Conservation (phyloP, 2,113 vertebrate species). For the Hystrix cristata region DNA sequence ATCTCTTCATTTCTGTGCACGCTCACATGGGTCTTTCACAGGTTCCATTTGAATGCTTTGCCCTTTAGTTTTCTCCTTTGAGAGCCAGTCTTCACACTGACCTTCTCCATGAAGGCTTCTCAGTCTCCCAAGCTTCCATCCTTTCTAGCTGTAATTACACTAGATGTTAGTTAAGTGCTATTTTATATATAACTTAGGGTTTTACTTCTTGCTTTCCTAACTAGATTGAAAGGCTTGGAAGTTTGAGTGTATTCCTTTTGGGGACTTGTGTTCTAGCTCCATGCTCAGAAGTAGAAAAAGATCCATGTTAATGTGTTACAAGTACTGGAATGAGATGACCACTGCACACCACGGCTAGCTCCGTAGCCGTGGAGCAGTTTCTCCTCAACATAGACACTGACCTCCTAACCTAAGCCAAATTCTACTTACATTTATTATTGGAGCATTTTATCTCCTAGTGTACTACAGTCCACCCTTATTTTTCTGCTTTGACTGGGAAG, state of each 20-base stretch:
- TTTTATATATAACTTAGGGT: neutral
- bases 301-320: neutral
- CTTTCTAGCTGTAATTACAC: neutral
- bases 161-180: neutral
- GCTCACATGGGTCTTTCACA: neutral
- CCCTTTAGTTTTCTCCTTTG: neutral
- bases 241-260: neutral
- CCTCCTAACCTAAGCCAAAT: neutral
- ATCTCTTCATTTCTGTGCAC: neutral
- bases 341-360: neutral
- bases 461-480: neutral
- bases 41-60: neutral
- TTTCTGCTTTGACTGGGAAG: neutral
- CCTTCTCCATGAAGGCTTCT: constrained; percentile 44
- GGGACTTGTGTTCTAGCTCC: neutral
- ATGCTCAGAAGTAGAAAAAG: neutral
- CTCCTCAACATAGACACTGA: neutral
- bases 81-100: neutral
- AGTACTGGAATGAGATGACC: neutral
- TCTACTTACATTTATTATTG: neutral
- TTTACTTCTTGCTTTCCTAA: neutral
- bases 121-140: neutral
- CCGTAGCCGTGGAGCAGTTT: neutral
- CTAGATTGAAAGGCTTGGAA: constrained; percentile 36
- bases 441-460: neutral